These are phyloP conservation scores for Eciton burchellii DNA, from an alignment of 1,140 invertebrate species.

Conservation along the genomic window DNA sequence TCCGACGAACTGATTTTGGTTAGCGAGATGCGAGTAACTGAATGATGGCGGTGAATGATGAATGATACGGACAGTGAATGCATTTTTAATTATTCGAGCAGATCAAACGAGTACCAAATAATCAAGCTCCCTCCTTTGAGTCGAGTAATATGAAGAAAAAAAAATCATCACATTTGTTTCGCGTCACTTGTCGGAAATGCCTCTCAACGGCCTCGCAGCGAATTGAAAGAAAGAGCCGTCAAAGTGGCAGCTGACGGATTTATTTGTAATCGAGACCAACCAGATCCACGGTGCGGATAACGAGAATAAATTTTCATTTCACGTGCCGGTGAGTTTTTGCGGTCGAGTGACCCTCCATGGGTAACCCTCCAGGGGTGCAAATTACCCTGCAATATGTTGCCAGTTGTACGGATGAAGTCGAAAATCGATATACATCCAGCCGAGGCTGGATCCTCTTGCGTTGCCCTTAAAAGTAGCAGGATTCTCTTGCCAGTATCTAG, in stretches of 20 bases:
- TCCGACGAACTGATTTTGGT: not conserved
- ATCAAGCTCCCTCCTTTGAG: too few species aligned
- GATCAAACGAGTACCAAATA: constrained; percentile 29
- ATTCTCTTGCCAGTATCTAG: constrained; percentile 13
- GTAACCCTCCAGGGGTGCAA: constrained; percentile 61
- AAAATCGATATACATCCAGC: constrained; percentile 67
- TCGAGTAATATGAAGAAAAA: not conserved
- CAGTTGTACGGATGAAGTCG: constrained; percentile 67
- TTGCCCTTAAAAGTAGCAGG: constrained; percentile 51
- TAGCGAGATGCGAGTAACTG: not conserved
- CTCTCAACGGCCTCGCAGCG: constrained; percentile 5
- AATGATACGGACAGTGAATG: constrained; percentile 36
- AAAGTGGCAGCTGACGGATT: constrained; percentile 63
- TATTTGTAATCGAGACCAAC: constrained; percentile 54
- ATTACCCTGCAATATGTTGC: constrained; percentile 78
- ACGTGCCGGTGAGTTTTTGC: constrained; percentile 72
- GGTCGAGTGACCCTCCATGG: constrained; percentile 66
- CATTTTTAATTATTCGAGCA: constrained; percentile 40
- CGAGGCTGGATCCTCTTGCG: constrained; percentile 13
- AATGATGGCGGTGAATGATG: constrained; percentile 20
- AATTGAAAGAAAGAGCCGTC: constrained; percentile 43
- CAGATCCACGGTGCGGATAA: constrained; percentile 20
- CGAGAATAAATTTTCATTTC: constrained; percentile 75
- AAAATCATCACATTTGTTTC: not conserved
- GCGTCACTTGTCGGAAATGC: constrained; percentile 22